Base-by-base conservation (phyloP, 2,888 invertebrate genomes). In the Drosophila anomelani region DNA sequence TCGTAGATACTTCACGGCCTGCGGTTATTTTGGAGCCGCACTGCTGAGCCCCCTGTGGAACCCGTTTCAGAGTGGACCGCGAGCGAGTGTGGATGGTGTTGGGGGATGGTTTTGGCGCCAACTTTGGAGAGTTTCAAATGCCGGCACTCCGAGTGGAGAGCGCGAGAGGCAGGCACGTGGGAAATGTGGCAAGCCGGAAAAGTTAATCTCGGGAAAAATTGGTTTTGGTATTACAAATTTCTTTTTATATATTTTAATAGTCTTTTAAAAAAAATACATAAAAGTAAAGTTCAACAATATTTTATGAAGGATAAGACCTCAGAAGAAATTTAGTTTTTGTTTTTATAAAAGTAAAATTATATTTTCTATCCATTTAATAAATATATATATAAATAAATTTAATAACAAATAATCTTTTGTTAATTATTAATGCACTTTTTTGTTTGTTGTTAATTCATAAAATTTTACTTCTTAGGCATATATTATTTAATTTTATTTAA, bases 61-160 rank as follows among this genome's bases (percentile, higher is more conserved):
- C 63, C 47, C 51, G 41, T 75, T 64, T 47, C 58, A 20, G 32
- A 39, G 68, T 67, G 76, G 75, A 63, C 46, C 32, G 62, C 39
- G 55, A 13, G 47, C 47, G 47, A n/a, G 15, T 81, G 87, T 84
- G 85, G 83, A 83, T 85, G 78, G 69, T 80, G 82, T 84, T 75
- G 54, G 66, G 74, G 71, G 58, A 54, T 49, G 34, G 36, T 82
- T 83, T 84, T 84, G 84, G 86, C 84, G 84, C 84, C 86, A 84
- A 80, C 61, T 63, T 46, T 84, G 84, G 70, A 88, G 84, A 85
- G 60, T 86, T 76, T 74, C 20, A 8, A 44, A 64, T 77, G 84
- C 84, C 84, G 84, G 84, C 75, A 53, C 68, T 43, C 20, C 26
- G 12, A 10, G 17, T 43, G 51, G 17, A 41, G 47, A 64, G 62